Percentiles rank a stretch among this genome's conserved stretches.
These are phyloP conservation scores for Sebastes oblongus DNA, from an alignment of 2,797 vertebrate species.

Conservation along the genomic window DNA sequence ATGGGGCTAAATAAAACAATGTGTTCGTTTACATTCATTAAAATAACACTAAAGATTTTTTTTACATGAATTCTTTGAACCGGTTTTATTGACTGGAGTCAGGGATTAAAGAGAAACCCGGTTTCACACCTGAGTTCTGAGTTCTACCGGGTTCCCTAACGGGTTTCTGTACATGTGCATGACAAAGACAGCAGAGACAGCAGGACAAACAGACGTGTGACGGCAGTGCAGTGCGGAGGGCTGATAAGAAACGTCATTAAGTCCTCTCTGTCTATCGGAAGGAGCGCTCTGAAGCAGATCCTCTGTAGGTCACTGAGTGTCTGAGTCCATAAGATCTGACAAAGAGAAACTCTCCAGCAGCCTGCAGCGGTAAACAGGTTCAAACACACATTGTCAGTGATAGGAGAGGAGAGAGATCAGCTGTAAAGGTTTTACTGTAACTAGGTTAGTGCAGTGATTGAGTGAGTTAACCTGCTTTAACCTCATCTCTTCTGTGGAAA, in stretches of 20 bases:
- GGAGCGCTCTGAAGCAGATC: background rate
- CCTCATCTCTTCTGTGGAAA: background rate
- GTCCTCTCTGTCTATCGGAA: background rate
- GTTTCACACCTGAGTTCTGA: background rate
- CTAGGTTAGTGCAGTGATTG: background rate
- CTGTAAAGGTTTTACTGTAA: background rate
- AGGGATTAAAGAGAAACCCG: no score
- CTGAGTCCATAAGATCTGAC: background rate
- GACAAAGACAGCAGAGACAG: constrained; percentile 45
- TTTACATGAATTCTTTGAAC: no score
- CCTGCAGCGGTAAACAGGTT: background rate
- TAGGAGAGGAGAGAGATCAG: background rate
- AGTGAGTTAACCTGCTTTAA: background rate
- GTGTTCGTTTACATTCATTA: constrained; percentile 4
- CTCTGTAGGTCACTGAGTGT: background rate
- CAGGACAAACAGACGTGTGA: background rate
- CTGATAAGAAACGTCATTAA: constrained; percentile 15
- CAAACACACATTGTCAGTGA: background rate
- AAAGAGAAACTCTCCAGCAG: background rate
- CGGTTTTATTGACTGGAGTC: background rate
- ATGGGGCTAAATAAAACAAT: constrained; percentile 43
- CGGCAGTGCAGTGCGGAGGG: constrained; percentile 11
- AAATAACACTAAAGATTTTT: background rate
- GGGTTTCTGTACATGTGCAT: background rate
- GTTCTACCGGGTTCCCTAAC: background rate